Evolutionary conservation across 2,888 invertebrate species (phyloP).

Genomic region (Chorisops tibialis): DNA sequence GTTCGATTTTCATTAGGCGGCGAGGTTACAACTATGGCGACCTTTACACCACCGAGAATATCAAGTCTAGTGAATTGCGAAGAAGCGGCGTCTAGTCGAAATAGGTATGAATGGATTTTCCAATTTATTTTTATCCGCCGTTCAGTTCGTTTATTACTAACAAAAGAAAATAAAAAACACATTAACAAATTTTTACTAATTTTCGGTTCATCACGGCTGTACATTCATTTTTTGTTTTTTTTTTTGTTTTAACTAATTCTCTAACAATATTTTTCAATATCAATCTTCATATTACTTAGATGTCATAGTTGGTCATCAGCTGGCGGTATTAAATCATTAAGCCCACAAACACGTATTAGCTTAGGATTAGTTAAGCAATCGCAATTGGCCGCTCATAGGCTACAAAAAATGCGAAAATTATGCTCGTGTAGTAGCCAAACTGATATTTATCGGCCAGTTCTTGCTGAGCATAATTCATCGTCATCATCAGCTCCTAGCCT

Average conservation of each 20-base stretch:
- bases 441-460: constrained; percentile 60
- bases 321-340: constrained; percentile 46
- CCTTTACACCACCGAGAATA: constrained; percentile 29
- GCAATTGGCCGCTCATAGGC: constrained; percentile 34
- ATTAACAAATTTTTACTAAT: neutral
- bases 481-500: constrained; percentile 54
- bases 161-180: neutral
- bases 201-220: neutral
- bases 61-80: constrained; percentile 30
- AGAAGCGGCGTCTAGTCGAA: constrained; percentile 32
- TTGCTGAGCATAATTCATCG: constrained; percentile 38
- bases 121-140: neutral
- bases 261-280: no score
- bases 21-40: constrained; percentile 34
- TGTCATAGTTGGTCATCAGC: constrained; percentile 37
- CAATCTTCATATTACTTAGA: constrained; percentile 29
- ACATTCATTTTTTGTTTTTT: constrained; percentile 1
- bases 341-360: constrained; percentile 63
- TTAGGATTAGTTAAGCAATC: constrained; percentile 58
- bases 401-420: constrained; percentile 41
- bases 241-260: neutral
- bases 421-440: constrained; percentile 67
- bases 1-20: constrained; percentile 36
- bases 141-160: no score
- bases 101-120: constrained; percentile 36